These are phyloP conservation scores for Marcusenius ussheri DNA, from an alignment of 2,113 vertebrate genomes.

Conservation along the genomic window DNA sequence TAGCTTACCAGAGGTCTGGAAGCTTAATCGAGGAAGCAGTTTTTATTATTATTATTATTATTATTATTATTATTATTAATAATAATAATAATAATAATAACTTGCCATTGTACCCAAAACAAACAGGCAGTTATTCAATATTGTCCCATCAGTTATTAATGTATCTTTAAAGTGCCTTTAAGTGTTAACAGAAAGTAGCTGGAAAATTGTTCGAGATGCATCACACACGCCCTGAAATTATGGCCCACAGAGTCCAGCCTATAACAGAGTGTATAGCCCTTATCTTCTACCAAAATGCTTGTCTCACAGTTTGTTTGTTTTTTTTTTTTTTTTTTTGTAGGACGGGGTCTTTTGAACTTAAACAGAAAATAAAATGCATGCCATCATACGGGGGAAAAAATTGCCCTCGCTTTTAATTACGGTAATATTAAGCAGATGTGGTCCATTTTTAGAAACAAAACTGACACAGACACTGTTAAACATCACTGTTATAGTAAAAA, in stretches of 20 bases:
- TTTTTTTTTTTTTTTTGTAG: not conserved
- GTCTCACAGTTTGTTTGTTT: not conserved
- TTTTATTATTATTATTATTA: too few species aligned
- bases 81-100: not conserved
- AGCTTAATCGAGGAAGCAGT: not conserved
- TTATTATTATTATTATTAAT: too few species aligned
- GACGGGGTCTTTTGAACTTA: not conserved
- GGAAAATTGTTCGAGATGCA: not conserved
- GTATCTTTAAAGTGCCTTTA: not conserved
- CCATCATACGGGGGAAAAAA: not conserved
- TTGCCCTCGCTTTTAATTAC: not conserved
- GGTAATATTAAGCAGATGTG: not conserved
- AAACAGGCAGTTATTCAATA: not conserved
- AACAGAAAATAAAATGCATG: not conserved
- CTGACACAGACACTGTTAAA: not conserved
- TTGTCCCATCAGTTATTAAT: not conserved
- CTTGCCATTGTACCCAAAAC: not conserved
- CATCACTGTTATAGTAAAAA: not conserved
- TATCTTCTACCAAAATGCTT: not conserved
- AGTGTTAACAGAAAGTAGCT: not conserved
- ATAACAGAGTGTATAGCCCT: not conserved
- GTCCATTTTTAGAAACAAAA: not conserved
- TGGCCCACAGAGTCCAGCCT: not conserved
- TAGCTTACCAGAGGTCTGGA: conserved; percentile 1
- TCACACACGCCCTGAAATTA: not conserved